A percentile compares a stretch with the other conserved stretches of the same genome.
phyloP scores from a whole-genome alignment of 1,140 invertebrate species.

The Pachypsylla venusta region DNA sequence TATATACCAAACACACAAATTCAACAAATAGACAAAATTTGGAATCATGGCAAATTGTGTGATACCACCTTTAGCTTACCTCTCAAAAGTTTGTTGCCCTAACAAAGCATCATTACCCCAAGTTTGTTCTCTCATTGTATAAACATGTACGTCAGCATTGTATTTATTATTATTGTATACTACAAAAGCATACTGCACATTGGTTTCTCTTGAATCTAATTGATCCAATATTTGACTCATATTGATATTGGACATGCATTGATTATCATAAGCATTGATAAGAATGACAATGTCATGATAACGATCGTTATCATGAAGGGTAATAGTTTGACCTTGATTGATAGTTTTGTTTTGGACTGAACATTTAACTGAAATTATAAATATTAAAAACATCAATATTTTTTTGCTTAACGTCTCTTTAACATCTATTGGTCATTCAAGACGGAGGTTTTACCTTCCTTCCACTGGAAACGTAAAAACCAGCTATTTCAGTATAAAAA shows the following conservation, averaged over 20 bases:
- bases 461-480: too few relatives aligned
- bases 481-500: too few relatives aligned
- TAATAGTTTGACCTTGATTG: background rate
- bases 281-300: background rate
- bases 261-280: background rate
- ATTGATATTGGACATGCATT: background rate
- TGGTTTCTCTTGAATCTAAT: too few relatives aligned
- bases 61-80: background rate
- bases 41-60: too few relatives aligned
- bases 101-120: background rate
- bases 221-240: background rate
- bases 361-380: background rate
- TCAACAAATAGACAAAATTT: too few relatives aligned
- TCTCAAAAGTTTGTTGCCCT: background rate
- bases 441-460: too few relatives aligned
- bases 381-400: too few relatives aligned
- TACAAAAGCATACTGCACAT: background rate
- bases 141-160: background rate
- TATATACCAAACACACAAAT: too few relatives aligned
- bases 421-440: too few relatives aligned
- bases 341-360: background rate
- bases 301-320: background rate
- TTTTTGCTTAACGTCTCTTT: too few relatives aligned
- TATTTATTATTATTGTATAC: background rate
- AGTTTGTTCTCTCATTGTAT: background rate